Conservation (phyloP, 2,888 invertebrate genomes). For the Clostera curtula region DNA sequence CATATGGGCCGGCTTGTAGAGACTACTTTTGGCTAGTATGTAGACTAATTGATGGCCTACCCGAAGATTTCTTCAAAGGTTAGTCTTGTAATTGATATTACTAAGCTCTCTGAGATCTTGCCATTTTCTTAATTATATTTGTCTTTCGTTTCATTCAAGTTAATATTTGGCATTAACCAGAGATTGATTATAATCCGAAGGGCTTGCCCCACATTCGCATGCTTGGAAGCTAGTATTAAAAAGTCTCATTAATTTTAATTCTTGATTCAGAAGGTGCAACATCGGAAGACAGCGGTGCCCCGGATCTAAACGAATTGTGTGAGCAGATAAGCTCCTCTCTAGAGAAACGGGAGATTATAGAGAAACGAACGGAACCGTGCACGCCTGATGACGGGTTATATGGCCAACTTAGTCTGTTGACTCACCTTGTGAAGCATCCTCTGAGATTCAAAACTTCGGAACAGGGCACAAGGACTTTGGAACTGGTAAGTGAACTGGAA, state of each 20-base stretch:
- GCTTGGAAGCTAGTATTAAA: no score
- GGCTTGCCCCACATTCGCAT: no score
- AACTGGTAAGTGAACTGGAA: slow-evolving; percentile 62
- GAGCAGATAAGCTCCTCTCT: slow-evolving; percentile 84
- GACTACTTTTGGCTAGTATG: slow-evolving; percentile 97
- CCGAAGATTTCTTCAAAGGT: slow-evolving; percentile 85
- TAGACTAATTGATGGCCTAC: slow-evolving; percentile 88
- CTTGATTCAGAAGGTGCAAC: slow-evolving; percentile 60
- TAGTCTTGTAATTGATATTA: slow-evolving; percentile 4
- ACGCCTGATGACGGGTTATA: slow-evolving; percentile 93
- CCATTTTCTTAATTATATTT: background rate
- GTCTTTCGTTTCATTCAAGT: no score
- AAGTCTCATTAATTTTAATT: no score
- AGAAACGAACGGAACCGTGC: slow-evolving; percentile 85
- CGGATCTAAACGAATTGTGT: slow-evolving; percentile 81
- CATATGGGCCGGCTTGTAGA: slow-evolving; percentile 94
- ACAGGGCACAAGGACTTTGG: slow-evolving; percentile 80
- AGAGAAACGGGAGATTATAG: slow-evolving; percentile 85
- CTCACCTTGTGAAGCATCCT: slow-evolving; percentile 92
- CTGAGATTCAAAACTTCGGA: slow-evolving; percentile 89
- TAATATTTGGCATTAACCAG: no score
- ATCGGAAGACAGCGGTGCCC: slow-evolving; percentile 64
- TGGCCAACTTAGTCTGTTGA: slow-evolving; percentile 88
- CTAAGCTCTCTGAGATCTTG: background rate
- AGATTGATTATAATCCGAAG: no score